phyloP scores from a whole-genome alignment of 2,888 invertebrate species.

The Sthenelais limicola region DNA sequence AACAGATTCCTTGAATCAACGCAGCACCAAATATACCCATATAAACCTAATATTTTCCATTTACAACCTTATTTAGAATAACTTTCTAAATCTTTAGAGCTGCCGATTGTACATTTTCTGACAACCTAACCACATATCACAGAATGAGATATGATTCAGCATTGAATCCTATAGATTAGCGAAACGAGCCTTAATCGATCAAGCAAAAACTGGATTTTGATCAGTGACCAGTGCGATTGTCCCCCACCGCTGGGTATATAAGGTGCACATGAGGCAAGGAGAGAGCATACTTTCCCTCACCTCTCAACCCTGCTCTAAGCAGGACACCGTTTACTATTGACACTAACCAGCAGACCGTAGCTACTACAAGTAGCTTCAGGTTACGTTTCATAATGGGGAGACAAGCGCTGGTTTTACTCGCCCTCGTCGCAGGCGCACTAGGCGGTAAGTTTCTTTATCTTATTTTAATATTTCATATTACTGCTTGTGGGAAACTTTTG shows the following conservation, averaged over 20 bases:
- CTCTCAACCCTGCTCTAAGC: neutral
- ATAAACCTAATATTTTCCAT: too few species aligned
- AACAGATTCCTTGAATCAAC: too few species aligned
- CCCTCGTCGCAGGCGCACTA: conserved; percentile 10
- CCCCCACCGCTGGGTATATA: neutral
- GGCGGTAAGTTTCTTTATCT: neutral
- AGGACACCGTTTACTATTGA: neutral
- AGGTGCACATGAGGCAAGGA: neutral
- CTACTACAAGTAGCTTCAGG: conserved; percentile 25
- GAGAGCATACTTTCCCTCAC: neutral
- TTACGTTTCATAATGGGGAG: conserved; percentile 25
- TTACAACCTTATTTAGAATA: too few species aligned
- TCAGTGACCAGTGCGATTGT: neutral
- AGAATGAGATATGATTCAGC: too few species aligned
- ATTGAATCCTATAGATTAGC: too few species aligned
- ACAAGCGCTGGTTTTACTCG: conserved; percentile 21
- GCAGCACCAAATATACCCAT: too few species aligned
- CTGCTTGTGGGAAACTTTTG: neutral
- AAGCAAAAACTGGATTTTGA: neutral
- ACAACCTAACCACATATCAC: too few species aligned
- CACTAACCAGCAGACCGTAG: conserved; percentile 28
- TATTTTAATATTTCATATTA: neutral
- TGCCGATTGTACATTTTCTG: too few species aligned
- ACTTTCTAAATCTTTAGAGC: too few species aligned
- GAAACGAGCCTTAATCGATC: too few species aligned